phyloP scores from a whole-genome alignment of 2,113 vertebrate species.

The Xyrauchen texanus region DNA sequence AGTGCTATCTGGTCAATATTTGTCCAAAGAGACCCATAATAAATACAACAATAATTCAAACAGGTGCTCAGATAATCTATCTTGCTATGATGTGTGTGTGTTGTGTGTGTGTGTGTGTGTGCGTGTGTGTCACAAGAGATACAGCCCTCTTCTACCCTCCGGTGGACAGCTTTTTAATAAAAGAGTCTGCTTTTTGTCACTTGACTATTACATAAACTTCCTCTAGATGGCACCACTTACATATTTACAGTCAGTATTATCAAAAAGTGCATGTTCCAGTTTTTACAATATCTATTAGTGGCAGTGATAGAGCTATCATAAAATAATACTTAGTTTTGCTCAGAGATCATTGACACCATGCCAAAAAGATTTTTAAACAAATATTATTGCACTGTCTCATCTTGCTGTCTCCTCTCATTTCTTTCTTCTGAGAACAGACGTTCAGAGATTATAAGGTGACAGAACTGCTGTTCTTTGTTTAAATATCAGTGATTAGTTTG shows the following conservation, averaged over 20 bases:
- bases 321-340: too few relatives aligned
- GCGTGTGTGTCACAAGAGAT: too few relatives aligned
- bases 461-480: constrained; percentile 29
- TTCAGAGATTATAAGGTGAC: constrained; percentile 55
- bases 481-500: constrained; percentile 30
- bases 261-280: too few relatives aligned
- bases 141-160: too few relatives aligned
- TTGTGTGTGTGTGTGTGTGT: too few relatives aligned
- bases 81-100: constrained; percentile 10
- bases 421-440: constrained; percentile 40
- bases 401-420: constrained; percentile 39
- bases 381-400: constrained; percentile 4
- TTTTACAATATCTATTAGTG: too few relatives aligned
- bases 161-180: too few relatives aligned
- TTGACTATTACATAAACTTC: neutral
- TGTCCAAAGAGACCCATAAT: neutral
- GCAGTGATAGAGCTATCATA: too few relatives aligned
- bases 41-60: neutral
- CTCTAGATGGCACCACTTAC: constrained; percentile 23
- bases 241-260: neutral
- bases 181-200: neutral
- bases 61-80: neutral
- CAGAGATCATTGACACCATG: neutral
- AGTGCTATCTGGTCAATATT: too few relatives aligned
- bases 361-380: constrained; percentile 1